Base-by-base conservation (phyloP, 2,888 invertebrate species). In the Seira musarum region DNA sequence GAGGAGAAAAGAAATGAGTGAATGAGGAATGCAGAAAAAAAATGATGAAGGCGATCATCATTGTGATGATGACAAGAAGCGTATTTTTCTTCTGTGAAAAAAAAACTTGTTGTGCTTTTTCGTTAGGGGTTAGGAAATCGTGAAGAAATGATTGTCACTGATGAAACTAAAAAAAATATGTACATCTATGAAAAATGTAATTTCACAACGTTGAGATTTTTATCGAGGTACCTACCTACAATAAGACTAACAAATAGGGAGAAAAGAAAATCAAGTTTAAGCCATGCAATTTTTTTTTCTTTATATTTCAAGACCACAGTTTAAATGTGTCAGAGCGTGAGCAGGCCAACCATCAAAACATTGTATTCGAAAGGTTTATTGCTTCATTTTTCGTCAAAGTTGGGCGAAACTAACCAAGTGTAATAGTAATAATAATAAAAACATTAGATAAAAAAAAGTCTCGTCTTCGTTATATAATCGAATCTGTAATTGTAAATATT, bases 141-240 rank as follows among this genome's bases (percentile, higher is more conserved):
- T 60, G 60, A 60, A 68, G 53, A 57, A 68, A 53, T 68, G 53
- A 68, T 68, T 68, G 68, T 53, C 22, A 49, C 22, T 68, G 68
- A 68, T 68, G 68, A 68, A 68, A 15, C n/a, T 25, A 49, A 67
- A 49, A 19, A 60, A 57, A 57, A n/a, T 13, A 57, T 15, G 40
- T n/a, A 49, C 15, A 49, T n/a, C n/a, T n/a, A 30, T 67, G 46
- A 68, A 68, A 68, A 53, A 68, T 68, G 49, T 60, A 60, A 60
- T 60, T 21, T 60, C 60, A 60, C 22, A 60, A 60, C 10, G 5
- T 19, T 21, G 2, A 60, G 53, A 30, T 53, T 53, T 53, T 53
- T 53, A 53, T 53, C 17, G 53, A 53, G 53, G 53, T 53, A 53
- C 53, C 53, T 53, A 53, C 17, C 30, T 5, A n/a, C n/a, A n/a